These are phyloP conservation scores for Megalopta genalis DNA, from an alignment of 1,140 invertebrate genomes.

Conservation along the genomic window DNA sequence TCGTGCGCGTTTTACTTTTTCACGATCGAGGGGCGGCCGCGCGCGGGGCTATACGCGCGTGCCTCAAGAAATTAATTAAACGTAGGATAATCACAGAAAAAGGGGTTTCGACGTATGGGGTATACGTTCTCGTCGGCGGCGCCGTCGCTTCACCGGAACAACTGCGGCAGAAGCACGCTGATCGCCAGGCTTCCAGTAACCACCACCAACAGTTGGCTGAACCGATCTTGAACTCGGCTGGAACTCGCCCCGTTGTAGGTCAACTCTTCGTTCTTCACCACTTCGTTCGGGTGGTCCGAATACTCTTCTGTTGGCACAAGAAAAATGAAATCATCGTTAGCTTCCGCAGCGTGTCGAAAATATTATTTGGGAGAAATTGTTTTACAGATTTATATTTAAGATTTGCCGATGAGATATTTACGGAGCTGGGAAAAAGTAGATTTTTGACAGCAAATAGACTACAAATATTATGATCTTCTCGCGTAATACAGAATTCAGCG, in stretches of 20 bases:
- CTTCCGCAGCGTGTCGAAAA: neutral
- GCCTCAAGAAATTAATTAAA: constrained; percentile 78
- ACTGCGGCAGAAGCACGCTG: constrained; percentile 69
- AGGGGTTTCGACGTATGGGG: constrained; percentile 73
- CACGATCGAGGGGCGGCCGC: constrained; percentile 61
- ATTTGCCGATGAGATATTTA: no score
- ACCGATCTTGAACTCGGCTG: constrained; percentile 44
- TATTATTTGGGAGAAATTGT: no score
- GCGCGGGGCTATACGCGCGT: constrained; percentile 53
- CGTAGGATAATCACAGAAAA: constrained; percentile 81
- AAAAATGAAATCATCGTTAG: constrained; percentile 39
- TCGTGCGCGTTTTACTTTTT: constrained; percentile 55
- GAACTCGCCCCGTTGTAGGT: constrained; percentile 83
- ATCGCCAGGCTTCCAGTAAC: constrained; percentile 67
- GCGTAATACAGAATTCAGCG: no score
- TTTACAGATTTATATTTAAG: no score
- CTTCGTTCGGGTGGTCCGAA: constrained; percentile 93
- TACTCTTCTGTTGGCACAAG: constrained; percentile 85
- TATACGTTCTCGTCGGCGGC: constrained; percentile 57
- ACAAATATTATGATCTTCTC: no score
- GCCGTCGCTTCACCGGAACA: constrained; percentile 77
- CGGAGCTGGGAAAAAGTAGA: no score
- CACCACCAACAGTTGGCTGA: constrained; percentile 55
- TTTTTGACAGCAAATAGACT: no score
- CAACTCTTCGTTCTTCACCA: constrained; percentile 94